A percentile compares a stretch with the other conserved stretches of the same genome.
Evolutionary conservation across 2,797 vertebrate genomes (phyloP).

Genomic region (Meriones psammophilus): DNA sequence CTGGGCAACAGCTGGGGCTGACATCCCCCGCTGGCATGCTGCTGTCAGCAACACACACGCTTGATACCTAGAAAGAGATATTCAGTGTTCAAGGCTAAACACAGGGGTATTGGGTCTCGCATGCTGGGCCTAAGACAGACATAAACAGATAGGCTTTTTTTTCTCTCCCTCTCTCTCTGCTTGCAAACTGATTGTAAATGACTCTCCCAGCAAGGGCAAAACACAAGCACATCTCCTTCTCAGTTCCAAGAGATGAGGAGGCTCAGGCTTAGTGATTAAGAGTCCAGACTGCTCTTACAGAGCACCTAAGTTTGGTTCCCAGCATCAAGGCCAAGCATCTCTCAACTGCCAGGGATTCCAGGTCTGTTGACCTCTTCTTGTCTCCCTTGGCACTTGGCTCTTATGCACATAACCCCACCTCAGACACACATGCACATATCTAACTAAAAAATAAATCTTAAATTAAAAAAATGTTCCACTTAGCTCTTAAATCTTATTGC

Average conservation of each 20-base stretch:
- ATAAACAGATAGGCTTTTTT: background rate
- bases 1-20: conserved; percentile 74
- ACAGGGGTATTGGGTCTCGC: background rate
- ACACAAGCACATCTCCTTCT: background rate
- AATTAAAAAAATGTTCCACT: background rate
- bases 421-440: background rate
- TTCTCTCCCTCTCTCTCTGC: background rate
- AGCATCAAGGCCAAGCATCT: background rate
- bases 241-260: conserved; percentile 5
- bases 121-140: background rate
- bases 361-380: too few relatives aligned
- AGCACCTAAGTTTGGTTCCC: background rate
- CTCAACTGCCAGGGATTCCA: background rate
- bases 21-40: conserved; percentile 59
- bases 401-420: background rate
- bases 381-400: background rate
- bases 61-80: conserved; percentile 17
- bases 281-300: background rate
- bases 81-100: conserved; percentile 54
- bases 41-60: conserved; percentile 19
- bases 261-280: background rate
- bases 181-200: conserved; percentile 19
- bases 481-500: background rate
- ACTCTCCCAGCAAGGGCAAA: background rate
- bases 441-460: background rate